phyloP scores from a whole-genome alignment of 53 echinoderm and acorn worm genomes.

The Temnopleurus reevesii region DNA sequence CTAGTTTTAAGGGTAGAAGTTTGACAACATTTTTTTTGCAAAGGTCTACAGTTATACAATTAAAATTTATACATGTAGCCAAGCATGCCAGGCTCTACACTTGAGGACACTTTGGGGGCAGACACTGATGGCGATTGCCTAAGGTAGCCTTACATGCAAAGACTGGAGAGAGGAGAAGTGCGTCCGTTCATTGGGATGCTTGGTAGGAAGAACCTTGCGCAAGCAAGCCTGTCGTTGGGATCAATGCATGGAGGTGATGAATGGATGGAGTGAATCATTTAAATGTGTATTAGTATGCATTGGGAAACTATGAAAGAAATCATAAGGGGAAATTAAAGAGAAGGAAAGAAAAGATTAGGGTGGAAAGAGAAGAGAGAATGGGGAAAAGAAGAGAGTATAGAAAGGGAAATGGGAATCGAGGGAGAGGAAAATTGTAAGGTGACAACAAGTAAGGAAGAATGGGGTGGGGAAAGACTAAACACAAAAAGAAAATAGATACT shows the following conservation, averaged over 20 bases:
- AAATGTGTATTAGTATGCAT: background rate
- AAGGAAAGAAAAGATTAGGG: background rate
- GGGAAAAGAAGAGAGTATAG: background rate
- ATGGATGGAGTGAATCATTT: background rate
- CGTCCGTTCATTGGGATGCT: constrained; percentile 32
- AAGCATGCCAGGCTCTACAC: too few species aligned
- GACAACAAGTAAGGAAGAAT: too few species aligned
- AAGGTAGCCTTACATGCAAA: constrained; percentile 28
- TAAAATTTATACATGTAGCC: too few species aligned
- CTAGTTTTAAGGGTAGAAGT: too few species aligned
- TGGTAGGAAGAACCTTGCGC: constrained; percentile 27
- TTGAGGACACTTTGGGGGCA: too few species aligned
- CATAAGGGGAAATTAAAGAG: background rate
- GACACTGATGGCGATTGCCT: background rate
- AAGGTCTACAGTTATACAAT: too few species aligned
- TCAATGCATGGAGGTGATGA: too few species aligned
- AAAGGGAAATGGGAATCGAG: background rate
- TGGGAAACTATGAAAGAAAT: background rate
- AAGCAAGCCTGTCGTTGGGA: constrained; percentile 18
- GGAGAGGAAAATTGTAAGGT: background rate
- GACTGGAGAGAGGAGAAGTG: constrained; percentile 43
- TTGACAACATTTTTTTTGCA: too few species aligned
- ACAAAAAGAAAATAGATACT: too few species aligned
- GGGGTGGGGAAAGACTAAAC: too few species aligned
- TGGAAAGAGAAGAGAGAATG: background rate